These are phyloP conservation scores for Rhadinocentrus ornatus DNA, from an alignment of 2,797 vertebrate species.

Conservation along the genomic window DNA sequence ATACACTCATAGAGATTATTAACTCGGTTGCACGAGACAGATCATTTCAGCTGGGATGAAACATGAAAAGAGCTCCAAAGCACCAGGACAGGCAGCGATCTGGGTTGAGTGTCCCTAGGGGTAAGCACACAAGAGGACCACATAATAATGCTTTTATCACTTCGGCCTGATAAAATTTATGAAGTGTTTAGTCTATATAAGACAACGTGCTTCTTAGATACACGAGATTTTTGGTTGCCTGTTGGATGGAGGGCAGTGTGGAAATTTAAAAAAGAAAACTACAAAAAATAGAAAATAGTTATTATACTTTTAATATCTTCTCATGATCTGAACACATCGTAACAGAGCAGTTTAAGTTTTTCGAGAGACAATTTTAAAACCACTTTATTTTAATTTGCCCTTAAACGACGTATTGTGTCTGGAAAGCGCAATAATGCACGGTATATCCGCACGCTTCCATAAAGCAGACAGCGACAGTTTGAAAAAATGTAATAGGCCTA, in stretches of 20 bases:
- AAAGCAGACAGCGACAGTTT: neutral
- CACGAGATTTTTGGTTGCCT: conserved; percentile 9
- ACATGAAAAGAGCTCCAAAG: conserved; percentile 55
- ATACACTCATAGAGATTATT: conserved; percentile 74
- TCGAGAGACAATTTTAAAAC: neutral
- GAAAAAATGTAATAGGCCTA: neutral
- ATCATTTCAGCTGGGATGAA: conserved; percentile 69
- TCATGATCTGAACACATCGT: neutral
- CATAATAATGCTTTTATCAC: conserved; percentile 60
- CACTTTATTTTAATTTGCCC: neutral
- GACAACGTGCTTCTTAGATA: conserved; percentile 13
- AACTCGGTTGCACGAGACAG: conserved; percentile 81
- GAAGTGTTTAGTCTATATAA: conserved; percentile 57
- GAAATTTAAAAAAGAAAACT: neutral
- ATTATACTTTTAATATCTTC: neutral
- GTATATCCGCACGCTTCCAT: conserved; percentile 10
- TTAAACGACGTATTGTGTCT: neutral
- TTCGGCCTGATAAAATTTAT: conserved; percentile 66
- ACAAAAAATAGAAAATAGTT: neutral
- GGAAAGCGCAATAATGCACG: neutral
- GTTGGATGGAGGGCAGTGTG: neutral
- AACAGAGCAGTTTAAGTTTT: neutral
- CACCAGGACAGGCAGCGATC: conserved; percentile 40
- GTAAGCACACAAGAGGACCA: conserved; percentile 63
- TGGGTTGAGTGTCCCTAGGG: conserved; percentile 70